Evolutionary conservation across 1,140 invertebrate genomes (phyloP), one percentile per base, ranked within the genome.

Genomic region (Zeugodacus cucurbitae): DNA sequence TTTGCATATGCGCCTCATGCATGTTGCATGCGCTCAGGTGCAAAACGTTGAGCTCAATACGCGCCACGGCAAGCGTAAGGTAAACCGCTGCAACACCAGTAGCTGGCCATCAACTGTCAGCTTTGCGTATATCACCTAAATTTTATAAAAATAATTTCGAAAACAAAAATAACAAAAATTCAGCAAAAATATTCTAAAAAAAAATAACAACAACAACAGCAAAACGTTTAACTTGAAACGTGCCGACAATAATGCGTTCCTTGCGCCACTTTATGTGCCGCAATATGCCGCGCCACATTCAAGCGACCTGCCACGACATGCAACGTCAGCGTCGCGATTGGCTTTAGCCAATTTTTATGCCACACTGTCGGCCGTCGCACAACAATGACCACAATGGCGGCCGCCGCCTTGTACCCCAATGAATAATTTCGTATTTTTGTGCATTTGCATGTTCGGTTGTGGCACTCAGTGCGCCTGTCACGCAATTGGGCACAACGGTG

Each of bases 351-450:
- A 82, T 82, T 82, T 82, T 48, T 54, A 48, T 82, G 74, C 41
- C 41, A 29, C 41, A 48, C 44, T 26, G 74, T n/a, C 74, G 34
- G 74, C 74, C 32, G 20, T 41, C 5, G 17, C 74, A 82, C 74
- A 82, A 82, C 74, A 82, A 82, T 82, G 74, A 41, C 74, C 74
- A 48, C 74, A 82, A 82, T 82, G 74, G 74, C 74, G 22, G 74
- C 74, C 74, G 74, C 74, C 74, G 74, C 37, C n/a, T 48, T 29
- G 26, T 48, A 10, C n/a, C n/a, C 74, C 41, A 82, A 82, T 82
- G 37, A 22, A 48, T 48, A 48, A 48, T 41, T 82, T 44, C 34
- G 26, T 82, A 48, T 82, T 7, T 82, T 26, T 48, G 41, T 82
- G 44, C 44, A 82, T 82, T 82, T 82, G 74, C 74, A 48, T 82